Conservation (phyloP, 1,140 invertebrate genomes). For the Plutomurus gul region DNA sequence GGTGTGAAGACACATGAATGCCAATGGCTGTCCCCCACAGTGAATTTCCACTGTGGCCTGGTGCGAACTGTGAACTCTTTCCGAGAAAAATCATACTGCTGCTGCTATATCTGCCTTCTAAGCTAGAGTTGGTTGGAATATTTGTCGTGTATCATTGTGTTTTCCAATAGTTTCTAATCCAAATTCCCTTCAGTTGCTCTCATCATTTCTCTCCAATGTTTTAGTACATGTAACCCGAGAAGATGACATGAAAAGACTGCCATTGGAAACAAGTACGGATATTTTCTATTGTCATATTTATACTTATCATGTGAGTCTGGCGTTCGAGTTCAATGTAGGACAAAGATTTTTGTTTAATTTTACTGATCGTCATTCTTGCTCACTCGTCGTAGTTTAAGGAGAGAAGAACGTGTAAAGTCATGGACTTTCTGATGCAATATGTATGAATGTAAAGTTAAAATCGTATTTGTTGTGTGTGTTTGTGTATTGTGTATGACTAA, state of each 20-base stretch:
- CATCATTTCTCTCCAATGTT: neutral
- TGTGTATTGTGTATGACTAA: too few species aligned
- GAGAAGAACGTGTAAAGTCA: neutral
- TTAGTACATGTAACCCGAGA: neutral
- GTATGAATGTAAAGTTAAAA: neutral
- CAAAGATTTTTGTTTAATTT: neutral
- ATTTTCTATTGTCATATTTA: neutral
- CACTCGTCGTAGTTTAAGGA: neutral
- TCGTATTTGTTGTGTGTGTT: neutral
- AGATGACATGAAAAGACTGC: neutral
- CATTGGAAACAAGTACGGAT: neutral
- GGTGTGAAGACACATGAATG: slow-evolving; percentile 31
- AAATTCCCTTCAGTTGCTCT: neutral
- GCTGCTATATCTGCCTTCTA: too few species aligned
- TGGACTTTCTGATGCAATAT: slow-evolving; percentile 14
- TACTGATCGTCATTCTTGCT: too few species aligned
- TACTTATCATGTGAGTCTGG: neutral
- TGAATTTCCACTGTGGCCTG: slow-evolving; percentile 17
- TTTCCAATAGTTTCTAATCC: slow-evolving; percentile 11
- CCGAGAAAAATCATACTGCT: slow-evolving; percentile 3
- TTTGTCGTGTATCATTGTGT: neutral
- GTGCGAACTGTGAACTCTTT: slow-evolving; percentile 26
- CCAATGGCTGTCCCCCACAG: slow-evolving; percentile 6
- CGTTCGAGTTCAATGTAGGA: neutral
- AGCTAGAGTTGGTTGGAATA: too few species aligned